Evolutionary conservation across 2,888 invertebrate species (phyloP).

Genomic region (Cerceris ruficornis): DNA sequence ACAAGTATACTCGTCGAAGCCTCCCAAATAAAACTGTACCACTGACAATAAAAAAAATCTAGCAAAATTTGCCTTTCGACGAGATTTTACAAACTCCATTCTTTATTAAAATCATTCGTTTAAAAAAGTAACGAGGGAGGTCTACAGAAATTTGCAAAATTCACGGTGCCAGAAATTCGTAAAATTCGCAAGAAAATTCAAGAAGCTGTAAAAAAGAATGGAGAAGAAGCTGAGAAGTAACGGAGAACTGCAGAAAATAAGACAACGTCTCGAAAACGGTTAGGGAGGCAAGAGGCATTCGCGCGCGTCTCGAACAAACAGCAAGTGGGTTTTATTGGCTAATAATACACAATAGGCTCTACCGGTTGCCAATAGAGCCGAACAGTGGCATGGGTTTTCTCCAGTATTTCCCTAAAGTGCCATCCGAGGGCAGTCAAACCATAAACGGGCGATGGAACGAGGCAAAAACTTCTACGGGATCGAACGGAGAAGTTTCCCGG

Average conservation of each 20-base stretch:
- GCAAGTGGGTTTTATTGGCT: constrained; percentile 72
- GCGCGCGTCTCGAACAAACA: constrained; percentile 27
- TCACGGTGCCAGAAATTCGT: no score
- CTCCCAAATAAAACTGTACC: no score
- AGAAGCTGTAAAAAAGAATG: background rate
- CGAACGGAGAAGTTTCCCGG: constrained; percentile 55
- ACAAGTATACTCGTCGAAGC: no score
- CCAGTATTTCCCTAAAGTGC: constrained; percentile 81
- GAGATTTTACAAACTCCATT: no score
- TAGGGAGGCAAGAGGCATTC: constrained; percentile 14
- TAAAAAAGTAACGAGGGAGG: no score
- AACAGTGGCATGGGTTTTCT: constrained; percentile 46
- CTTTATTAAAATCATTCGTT: no score
- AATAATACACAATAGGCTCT: constrained; percentile 75
- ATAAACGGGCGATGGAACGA: constrained; percentile 71
- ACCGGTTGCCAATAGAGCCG: constrained; percentile 53
- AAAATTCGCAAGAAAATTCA: no score
- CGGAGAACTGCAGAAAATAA: background rate
- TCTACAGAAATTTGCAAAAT: no score
- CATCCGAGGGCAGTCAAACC: constrained; percentile 79
- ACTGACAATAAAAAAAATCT: no score
- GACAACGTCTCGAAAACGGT: background rate
- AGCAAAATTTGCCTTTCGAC: no score
- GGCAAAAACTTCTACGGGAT: constrained; percentile 58
- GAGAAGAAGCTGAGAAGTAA: background rate